phyloP scores from a whole-genome alignment of 2,113 vertebrate genomes.

The Hippolais icterina region DNA sequence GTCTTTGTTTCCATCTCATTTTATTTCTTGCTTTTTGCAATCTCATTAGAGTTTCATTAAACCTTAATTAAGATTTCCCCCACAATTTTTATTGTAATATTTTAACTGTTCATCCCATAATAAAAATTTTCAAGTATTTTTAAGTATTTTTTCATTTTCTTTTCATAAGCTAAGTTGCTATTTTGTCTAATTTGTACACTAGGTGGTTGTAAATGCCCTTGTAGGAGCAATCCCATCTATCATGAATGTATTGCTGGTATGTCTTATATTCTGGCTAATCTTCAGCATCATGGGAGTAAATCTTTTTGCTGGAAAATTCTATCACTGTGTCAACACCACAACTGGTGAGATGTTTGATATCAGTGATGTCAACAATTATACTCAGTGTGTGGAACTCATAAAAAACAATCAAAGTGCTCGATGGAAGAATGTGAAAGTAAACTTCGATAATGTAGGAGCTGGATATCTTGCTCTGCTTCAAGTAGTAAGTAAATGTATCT shows the following conservation, averaged over 20 bases:
- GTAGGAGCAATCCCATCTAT: slow-evolving; percentile 97
- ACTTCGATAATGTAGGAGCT: slow-evolving; percentile 94
- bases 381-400: slow-evolving; percentile 73
- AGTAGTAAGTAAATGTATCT: slow-evolving; percentile 83
- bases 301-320: slow-evolving; percentile 92
- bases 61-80: background rate
- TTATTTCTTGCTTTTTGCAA: slow-evolving; percentile 39
- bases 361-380: slow-evolving; percentile 69
- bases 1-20: slow-evolving; percentile 30
- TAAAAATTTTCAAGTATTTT: background rate
- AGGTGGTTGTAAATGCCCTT: slow-evolving; percentile 98
- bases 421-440: slow-evolving; percentile 91
- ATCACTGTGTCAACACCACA: slow-evolving; percentile 81
- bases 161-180: background rate
- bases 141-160: background rate
- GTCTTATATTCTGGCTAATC: slow-evolving; percentile 99
- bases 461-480: slow-evolving; percentile 94
- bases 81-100: background rate
- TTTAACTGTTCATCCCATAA: background rate
- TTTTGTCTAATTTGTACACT: slow-evolving; percentile 29
- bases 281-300: slow-evolving; percentile 99
- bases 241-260: slow-evolving; percentile 97
- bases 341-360: slow-evolving; percentile 49
- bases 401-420: slow-evolving; percentile 73
- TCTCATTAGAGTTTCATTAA: background rate